A percentile compares a stretch with the other conserved stretches of the same genome.
Conservation (phyloP, 2,888 invertebrate genomes). For the Ditula angustiorana region DNA sequence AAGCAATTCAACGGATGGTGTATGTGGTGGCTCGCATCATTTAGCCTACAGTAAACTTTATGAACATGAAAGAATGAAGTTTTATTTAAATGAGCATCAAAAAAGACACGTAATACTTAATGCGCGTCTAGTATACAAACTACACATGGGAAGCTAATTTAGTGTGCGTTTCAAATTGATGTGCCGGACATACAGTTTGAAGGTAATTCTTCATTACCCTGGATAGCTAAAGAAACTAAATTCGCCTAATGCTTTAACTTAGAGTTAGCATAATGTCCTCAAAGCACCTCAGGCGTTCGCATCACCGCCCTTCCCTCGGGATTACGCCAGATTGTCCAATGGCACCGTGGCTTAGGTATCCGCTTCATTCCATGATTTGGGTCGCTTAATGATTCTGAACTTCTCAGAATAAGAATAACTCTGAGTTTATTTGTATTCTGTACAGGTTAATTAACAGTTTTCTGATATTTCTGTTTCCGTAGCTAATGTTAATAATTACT, state of each 20-base stretch:
- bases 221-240: neutral
- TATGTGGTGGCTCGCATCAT: too few relatives aligned
- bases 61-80: too few relatives aligned
- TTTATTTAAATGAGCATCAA: too few relatives aligned
- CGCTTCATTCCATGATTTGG: conserved; percentile 2
- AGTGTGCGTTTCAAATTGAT: too few relatives aligned
- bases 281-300: conserved; percentile 19
- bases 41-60: too few relatives aligned
- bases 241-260: conserved; percentile 10
- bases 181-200: neutral
- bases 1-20: too few relatives aligned
- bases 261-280: neutral
- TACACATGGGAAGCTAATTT: too few relatives aligned
- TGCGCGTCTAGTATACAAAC: too few relatives aligned
- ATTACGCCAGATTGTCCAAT: conserved; percentile 22
- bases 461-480: neutral
- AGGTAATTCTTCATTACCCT: neutral
- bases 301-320: conserved; percentile 28
- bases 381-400: neutral
- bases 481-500: neutral
- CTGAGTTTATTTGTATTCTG: neutral
- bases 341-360: conserved; percentile 13
- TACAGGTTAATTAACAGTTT: neutral
- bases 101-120: too few relatives aligned
- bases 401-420: neutral